Evolutionary conservation across 2,797 vertebrate genomes (phyloP), one percentile per base, ranked within the genome.

Genomic region (Meriones psammophilus): DNA sequence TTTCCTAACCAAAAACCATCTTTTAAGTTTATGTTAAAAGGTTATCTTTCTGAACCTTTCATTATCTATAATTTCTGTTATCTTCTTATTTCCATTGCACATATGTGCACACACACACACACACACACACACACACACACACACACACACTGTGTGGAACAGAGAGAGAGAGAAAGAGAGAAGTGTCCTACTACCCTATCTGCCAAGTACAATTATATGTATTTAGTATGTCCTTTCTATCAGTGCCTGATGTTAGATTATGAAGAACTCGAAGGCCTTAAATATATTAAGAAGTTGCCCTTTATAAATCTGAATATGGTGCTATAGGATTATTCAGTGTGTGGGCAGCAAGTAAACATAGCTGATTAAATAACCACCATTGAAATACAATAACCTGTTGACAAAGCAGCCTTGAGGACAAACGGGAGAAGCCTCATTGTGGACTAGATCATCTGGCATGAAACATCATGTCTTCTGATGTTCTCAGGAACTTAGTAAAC

Each of bases 401-500:
- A 92, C n/a, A 83, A 83, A 83, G 36, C 28, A 85, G 33, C 68
- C 83, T 66, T 17, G 14, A 88, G 77, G 39, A 78, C n/a, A 89
- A 88, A 83, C 94, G 64, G 60, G 24, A 84, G 56, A 97, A 92
- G 39, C 36, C 39, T 62, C 90, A 69, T 86, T 58, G 68, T 9
- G 39, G 58, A 18, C 36, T 92, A 93, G n/a, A 91, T 28, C n/a
- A 71, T 62, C 83, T 94, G 88, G 80, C n/a, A 87, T 50, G 17
- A 66, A 89, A 86, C 62, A 69, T 79, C 60, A 89, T 95, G 50
- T 30, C 77, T 89, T 91, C 33, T 87, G 76, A 56, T 91, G 33
- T 95, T 81, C 89, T 93, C 78, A 69, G 12, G 94, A 86, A 79
- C 30, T n/a, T 91, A 92, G 91, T 89, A 81, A 94, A 89, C 81